Base-by-base conservation (phyloP, 2,888 invertebrate genomes). In the Thymelicus sylvestris region DNA sequence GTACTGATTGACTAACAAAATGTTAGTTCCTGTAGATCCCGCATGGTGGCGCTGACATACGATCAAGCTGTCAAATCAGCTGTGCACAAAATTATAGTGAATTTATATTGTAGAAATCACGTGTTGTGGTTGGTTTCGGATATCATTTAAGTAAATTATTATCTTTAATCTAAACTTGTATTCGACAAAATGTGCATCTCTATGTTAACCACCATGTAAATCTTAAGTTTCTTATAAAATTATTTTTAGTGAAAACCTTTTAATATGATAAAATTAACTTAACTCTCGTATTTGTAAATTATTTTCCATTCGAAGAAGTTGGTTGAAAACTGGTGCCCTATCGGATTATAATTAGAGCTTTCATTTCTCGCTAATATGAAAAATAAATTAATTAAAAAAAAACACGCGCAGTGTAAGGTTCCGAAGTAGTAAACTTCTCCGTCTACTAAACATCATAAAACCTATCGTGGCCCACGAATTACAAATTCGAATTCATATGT, bases 131-230 rank as follows among this genome's bases (percentile, higher is more conserved):
- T 31, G 24, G 8, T 55, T 7, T 55, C 24, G 19, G 19, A 24
- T 55, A 24, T 55, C 50, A 19, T 24, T 55, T 55, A 52, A 55
- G 55, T 55, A 55, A 55, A 24, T 24, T 24, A 55, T 55, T 55
- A 55, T n/a, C 5, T 10, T 55, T 24, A 24, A 24, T 24, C 3
- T 31, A 31, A 5, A 31, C 31, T 31, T 31, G 31, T 31, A 31
- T 5, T 31, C 31, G 5, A 31, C 31, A 31, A 0, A 31, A 19
- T 19, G 19, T 19, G 19, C 19, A 19, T 19, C 19, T 19, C 19
- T 2, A 19, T 19, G 19, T 19, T 19, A 19, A 19, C 19, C 19
- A 19, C 19, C 19, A 19, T 19, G 31, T 31, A 31, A 10, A 44
- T 0, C 44, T 24, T 24, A 50, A 50, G 13, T 50, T 13, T 15